Percentiles rank a stretch among this genome's conserved stretches.
These are phyloP conservation scores for Diglossa brunneiventris DNA, from an alignment of 2,113 vertebrate species.

Conservation along the genomic window DNA sequence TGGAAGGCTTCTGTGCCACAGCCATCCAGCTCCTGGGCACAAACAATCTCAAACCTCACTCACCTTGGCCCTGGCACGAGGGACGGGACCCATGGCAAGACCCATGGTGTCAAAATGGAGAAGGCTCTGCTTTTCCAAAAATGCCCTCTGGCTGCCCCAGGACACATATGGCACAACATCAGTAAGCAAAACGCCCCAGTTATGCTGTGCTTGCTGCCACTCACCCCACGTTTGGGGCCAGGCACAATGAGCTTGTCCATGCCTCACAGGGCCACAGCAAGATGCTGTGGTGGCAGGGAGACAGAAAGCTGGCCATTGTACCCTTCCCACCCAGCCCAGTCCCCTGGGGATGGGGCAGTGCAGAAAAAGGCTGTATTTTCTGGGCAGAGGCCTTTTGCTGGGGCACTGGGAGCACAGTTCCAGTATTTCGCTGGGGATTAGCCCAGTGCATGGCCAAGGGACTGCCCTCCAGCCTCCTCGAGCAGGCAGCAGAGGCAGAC, in stretches of 20 bases:
- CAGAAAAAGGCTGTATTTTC: background rate
- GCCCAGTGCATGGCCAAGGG: rapidly evolving
- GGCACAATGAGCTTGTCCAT: rapidly evolving
- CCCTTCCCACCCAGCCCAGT: background rate
- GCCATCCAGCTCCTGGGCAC: background rate
- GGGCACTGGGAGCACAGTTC: rapidly evolving
- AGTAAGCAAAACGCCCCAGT: background rate
- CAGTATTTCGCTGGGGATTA: rapidly evolving
- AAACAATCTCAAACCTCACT: background rate
- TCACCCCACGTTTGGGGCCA: rapidly evolving
- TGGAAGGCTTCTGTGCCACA: background rate
- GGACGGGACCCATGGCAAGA: background rate
- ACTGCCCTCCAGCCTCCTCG: background rate
- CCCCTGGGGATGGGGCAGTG: background rate
- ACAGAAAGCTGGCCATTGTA: background rate
- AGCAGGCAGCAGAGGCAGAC: background rate
- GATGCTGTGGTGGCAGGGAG: background rate
- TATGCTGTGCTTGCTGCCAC: rapidly evolving
- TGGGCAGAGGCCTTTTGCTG: background rate
- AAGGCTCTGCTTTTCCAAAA: background rate
- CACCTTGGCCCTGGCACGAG: rapidly evolving
- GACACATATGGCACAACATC: rapidly evolving
- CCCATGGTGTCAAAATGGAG: background rate
- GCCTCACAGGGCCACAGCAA: background rate
- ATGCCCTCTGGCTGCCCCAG: background rate